phyloP scores from a whole-genome alignment of 1,140 invertebrate genomes.

The Bombus confusus region DNA sequence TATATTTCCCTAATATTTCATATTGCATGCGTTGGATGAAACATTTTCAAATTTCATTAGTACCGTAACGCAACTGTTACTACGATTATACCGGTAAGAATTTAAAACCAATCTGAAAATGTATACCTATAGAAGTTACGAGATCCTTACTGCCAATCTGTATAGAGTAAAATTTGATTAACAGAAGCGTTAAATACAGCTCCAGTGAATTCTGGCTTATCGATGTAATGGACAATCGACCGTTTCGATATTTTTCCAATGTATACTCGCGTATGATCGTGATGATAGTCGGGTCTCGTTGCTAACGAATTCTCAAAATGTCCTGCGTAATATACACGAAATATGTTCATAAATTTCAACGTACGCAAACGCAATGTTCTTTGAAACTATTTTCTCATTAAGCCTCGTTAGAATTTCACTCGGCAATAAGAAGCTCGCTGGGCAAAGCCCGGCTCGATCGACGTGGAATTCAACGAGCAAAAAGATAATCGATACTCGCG shows the following conservation, averaged over 20 bases:
- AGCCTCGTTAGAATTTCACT: constrained; percentile 22
- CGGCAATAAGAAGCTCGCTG: neutral
- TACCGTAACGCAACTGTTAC: too few species aligned
- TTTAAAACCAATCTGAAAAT: too few species aligned
- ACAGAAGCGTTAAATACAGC: too few species aligned
- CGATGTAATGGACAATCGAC: neutral
- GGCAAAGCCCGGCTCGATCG: constrained; percentile 6
- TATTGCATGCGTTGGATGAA: too few species aligned
- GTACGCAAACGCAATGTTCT: neutral
- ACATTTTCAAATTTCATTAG: too few species aligned
- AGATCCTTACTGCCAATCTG: too few species aligned
- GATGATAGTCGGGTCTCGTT: neutral
- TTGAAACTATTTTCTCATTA: constrained; percentile 2
- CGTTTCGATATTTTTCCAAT: too few species aligned
- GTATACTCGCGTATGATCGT: neutral
- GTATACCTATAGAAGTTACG: too few species aligned
- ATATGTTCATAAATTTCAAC: neutral
- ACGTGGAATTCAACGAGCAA: constrained; percentile 25
- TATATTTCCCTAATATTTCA: too few species aligned
- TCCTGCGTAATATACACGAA: neutral
- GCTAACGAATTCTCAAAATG: neutral
- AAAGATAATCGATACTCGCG: constrained; percentile 38
- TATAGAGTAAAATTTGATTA: too few species aligned
- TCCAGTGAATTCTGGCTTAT: neutral
- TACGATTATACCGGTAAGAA: too few species aligned